Evolutionary conservation across 2,888 invertebrate genomes (phyloP), one percentile per base, ranked within the genome.

Genomic region (Caenorhabditis sp.): DNA sequence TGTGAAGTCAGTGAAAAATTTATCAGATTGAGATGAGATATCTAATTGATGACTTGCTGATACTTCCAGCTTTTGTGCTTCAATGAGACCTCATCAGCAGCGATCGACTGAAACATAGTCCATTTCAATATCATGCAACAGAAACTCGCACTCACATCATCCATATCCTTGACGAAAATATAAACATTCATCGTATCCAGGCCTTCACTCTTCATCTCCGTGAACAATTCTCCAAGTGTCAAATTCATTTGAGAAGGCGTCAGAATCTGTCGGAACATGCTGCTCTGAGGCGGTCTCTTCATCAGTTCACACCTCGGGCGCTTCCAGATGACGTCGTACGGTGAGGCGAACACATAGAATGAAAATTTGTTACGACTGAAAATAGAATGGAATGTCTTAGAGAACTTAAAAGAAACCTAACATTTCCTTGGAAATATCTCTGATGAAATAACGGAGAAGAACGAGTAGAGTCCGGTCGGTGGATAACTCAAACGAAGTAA

Each of bases 291-390:
- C 35, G 75, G 75, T 35, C 44, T 75, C 22, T 56, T 64, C 75
- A 75, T 75, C 47, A 75, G 14, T 47, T 75, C 75, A 31, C 56
- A 56, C 8, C 58, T 41, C 16, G 64, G 75, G 47, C 66, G 75
- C 1, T 64, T 56, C 75, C 75, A 75, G 26, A 58, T 64, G 19
- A 75, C 75, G 28, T 75, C 75, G 22, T 66, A 75, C 19, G 75
- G 75, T 28, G 75, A 75, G 16, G 58, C 44, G 44, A 56, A 75
- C 5, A 66, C 54, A 58, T 75, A 75, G 66, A 75, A 75, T 38
- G 75, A 66, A 28, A 75, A 75, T 16, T 66, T 56, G 35, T 75
- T 75, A 0, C 66, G 26, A 7, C 75, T 75, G 66, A 41, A 49
- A 63, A 19, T 5, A n/a, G n/a, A n/a, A n/a, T 16, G 44, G 4